Base-by-base conservation (phyloP, 1,140 invertebrate genomes). In the Thereuonema tuberculata region DNA sequence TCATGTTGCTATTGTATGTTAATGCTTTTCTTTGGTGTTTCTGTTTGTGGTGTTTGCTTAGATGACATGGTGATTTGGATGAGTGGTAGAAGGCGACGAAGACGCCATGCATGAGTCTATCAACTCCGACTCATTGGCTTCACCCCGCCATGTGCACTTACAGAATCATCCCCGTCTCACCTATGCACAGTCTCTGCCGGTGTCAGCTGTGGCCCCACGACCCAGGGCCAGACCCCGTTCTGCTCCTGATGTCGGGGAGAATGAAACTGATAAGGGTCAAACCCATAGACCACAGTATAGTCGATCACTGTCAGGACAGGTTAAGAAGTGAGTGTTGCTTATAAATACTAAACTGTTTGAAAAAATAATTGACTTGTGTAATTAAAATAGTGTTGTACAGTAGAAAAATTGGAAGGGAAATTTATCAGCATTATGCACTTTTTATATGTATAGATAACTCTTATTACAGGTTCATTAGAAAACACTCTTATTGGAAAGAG, bases 291-390 rank as follows among this genome's bases (percentile, higher is more conserved):
- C 58, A 54, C 43, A 61, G 12, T 50, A 59, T 29, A 15, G 57
- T n/a, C n/a, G n/a, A n/a, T n/a, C 15, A 49, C 60, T 31, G 21
- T 61, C 2, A 60, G 57, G n/a, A 26, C 60, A 15, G 58, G 60
- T 2, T 58, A 63, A 43, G 54, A 56, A 50, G 60, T 63, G 3
- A 63, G 60, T 37, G 56, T 56, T 59, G 62, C 60, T 17, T 31
- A 26, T 43, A 24, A 25, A 37, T 25, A 1, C 55, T 53, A 37
- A 23, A 37, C 31, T 9, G 17, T 37, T 9, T 37, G 17, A 9
- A 37, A 37, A 37, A 17, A 17, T 37, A 17, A 9, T 37, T 37
- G 31, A 37, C 5, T 9, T 9, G 31, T 37, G 5, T 37, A 17
- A 17, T 9, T 17, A 5, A 9, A 37, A 9, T 9, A 37, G 31